These are phyloP conservation scores for Penaeus vannamei DNA, from an alignment of 1,140 invertebrate genomes.

Conservation along the genomic window DNA sequence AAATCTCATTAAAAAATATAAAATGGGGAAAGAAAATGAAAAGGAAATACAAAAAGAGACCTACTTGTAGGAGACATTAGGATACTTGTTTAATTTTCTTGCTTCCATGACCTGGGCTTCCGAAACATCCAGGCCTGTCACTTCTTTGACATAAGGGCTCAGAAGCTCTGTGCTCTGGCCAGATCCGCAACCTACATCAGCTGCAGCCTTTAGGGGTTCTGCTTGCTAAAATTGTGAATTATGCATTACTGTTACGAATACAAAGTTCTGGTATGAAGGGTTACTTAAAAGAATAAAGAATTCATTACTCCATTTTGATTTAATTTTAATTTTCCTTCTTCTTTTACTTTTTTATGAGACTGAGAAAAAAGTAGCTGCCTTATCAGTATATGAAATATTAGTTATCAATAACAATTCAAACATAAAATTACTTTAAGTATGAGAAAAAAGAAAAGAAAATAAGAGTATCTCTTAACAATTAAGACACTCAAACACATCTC, in stretches of 20 bases:
- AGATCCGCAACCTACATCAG: conserved; percentile 74
- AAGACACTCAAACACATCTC: background rate
- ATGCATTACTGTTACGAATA: too few species aligned
- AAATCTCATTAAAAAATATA: background rate
- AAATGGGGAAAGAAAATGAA: background rate
- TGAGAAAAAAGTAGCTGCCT: too few species aligned
- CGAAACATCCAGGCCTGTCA: conserved; percentile 72
- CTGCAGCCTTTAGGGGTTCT: conserved; percentile 67
- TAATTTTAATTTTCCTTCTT: too few species aligned
- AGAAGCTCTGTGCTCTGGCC: conserved; percentile 74
- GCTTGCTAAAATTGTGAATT: too few species aligned
- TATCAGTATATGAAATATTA: too few species aligned
- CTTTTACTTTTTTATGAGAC: too few species aligned
- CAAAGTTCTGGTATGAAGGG: too few species aligned
- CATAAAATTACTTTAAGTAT: conserved; percentile 21
- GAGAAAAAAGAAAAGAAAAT: conserved; percentile 9
- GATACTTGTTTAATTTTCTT: conserved; percentile 51
- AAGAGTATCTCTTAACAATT: background rate
- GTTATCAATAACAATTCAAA: too few species aligned
- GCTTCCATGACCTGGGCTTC: conserved; percentile 71
- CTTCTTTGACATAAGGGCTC: conserved; percentile 71
- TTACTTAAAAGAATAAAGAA: too few species aligned
- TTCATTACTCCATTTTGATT: too few species aligned
- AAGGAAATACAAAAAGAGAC: background rate
- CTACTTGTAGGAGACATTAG: conserved; percentile 58